Base-by-base conservation (phyloP, 2,797 vertebrate genomes). In the Denticeps clupeoides region DNA sequence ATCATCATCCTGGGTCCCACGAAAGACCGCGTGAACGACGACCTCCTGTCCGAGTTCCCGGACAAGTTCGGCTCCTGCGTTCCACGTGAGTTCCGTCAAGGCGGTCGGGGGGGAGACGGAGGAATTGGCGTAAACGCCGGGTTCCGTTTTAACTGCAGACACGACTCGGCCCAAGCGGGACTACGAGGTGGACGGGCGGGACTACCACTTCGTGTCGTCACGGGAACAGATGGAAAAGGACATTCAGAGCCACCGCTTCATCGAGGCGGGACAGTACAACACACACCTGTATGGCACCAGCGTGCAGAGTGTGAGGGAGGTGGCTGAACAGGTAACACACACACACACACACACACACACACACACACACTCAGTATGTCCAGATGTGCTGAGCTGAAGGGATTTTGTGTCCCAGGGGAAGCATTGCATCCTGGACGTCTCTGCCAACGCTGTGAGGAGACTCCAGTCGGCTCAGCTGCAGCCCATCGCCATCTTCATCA, bases 191-290 rank as follows among this genome's bases (percentile, higher is more conserved):
- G 89, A 93, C 1, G 86, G 87, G 2, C 83, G 89, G 40, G 89
- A 93, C 63, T 93, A 92, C 57, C 89, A 93, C 74, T 93, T 93
- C 45, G 89, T 93, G 60, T 82, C 83, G 0, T 92, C 89, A 3
- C 81, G 88, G 60, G 89, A 91, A 64, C 89, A 89, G 75, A 90
- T 91, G 89, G 89, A 91, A 72, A 86, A 86, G 27, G 89, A 91
- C 75, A 92, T 91, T 60, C 90, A 91, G 64, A 82, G 82, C 0
- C 88, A 93, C 58, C 87, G 87, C 55, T 93, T 93, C 80, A 93
- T 93, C 1, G 90, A 93, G 78, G 90, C 89, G 0, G 89, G 89
- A 2, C 89, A 92, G 68, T 92, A 92, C 71, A 92, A 92, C 74
- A 88, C 80, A 64, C 88, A 91, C 75, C 82, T 93, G 51, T 93